Base-by-base conservation (phyloP, 2,888 invertebrate species). In the Cephus nigrinus region DNA sequence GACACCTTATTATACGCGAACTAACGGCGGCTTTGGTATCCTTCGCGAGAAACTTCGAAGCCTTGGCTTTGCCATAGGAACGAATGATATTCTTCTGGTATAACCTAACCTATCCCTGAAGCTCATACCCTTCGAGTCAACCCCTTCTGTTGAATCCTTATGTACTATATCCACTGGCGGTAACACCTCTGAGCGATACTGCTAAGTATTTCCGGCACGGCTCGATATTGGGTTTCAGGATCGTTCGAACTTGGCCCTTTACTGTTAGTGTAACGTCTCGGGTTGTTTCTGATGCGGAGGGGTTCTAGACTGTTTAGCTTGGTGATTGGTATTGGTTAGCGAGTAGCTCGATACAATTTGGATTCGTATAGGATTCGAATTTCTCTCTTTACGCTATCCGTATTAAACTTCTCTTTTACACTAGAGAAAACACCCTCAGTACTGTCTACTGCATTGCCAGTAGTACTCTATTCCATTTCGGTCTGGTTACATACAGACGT, bases 1-100 rank as follows among this genome's bases (percentile, higher is more conserved):
- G 91, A 91, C 91, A 91, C 91, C 91, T 91, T 91, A 91, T 91
- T 91, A 91, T 90, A 88, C 88, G 84, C 80, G 81, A 84, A 82
- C 84, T 81, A 84, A 84, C 85, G 82, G 36, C 74, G 35, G 33
- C 33, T 32, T 33, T 32, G 74, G 23, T 35, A 30, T 32, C 74
- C 74, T 31, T 33, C 74, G 74, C 74, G 74, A 35, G 36, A 74
- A 74, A 74, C 74, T 74, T 74, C 74, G 34, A 33, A 74, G 36
- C 74, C 36, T 71, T 33, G 74, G 71, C 71, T 71, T 33, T 71
- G 32, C 71, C 33, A 12, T 33, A 32, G 71, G 31, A 71, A 31
- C 71, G 71, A 71, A 55, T 55, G 55, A 55, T 55, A 55, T 55
- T 55, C 55, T 55, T 55, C 55, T 55, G 55, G 23, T 23, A 23